These are phyloP conservation scores for Trichonephila inaurata DNA, from an alignment of 1,140 invertebrate species.

Conservation along the genomic window DNA sequence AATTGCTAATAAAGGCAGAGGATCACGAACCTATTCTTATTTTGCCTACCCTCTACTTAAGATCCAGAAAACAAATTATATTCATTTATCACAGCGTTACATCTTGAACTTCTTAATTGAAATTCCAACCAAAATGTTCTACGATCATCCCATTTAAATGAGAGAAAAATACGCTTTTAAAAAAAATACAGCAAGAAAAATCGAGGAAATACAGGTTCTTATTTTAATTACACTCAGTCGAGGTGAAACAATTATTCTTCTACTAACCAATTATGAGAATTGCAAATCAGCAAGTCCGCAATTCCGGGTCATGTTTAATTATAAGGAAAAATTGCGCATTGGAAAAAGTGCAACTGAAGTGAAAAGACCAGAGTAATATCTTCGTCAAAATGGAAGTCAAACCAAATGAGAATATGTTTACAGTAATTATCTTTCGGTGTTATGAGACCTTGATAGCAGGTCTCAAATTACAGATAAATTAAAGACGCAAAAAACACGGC, in stretches of 20 bases:
- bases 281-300: not conserved
- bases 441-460: no score
- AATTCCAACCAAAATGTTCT: not conserved
- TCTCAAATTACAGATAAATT: not conserved
- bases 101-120: constrained; percentile 2
- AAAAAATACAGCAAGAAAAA: not conserved
- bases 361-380: not conserved
- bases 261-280: not conserved
- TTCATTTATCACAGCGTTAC: not conserved
- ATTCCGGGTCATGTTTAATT: not conserved
- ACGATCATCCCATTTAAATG: not conserved
- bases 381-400: not conserved
- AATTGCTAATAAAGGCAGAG: no score
- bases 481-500: not conserved
- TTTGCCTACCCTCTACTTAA: no score
- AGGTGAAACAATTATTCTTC: not conserved
- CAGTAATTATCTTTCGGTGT: not conserved
- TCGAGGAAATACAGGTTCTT: not conserved
- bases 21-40: no score
- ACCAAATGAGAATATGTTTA: not conserved
- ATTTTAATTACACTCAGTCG: not conserved
- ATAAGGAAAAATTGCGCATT: not conserved
- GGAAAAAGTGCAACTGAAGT: not conserved
- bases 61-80: not conserved
- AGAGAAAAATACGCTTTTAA: not conserved